phyloP scores from a whole-genome alignment of 2,797 vertebrate genomes.

The Alauda arvensis region DNA sequence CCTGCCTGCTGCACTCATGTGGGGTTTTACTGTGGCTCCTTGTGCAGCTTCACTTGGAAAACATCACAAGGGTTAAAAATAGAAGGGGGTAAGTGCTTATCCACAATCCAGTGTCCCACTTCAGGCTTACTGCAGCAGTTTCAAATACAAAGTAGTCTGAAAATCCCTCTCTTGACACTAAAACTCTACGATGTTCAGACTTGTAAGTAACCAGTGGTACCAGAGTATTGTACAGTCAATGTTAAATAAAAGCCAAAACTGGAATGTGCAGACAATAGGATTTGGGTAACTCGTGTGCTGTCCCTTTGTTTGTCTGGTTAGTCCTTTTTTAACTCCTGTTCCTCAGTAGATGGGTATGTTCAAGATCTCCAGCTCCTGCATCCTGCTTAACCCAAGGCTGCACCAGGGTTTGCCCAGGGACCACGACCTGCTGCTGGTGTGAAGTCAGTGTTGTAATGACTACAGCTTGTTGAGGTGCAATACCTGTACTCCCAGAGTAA shows the following conservation, averaged over 20 bases:
- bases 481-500: constrained; percentile 61
- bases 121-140: constrained; percentile 16
- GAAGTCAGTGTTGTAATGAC: constrained; percentile 36
- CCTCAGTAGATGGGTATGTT: constrained; percentile 61
- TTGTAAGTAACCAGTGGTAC: constrained; percentile 67
- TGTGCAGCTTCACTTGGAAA: not conserved
- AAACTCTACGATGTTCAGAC: constrained; percentile 55
- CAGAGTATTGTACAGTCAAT: constrained; percentile 75
- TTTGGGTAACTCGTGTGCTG: constrained; percentile 69
- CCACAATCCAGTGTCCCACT: not conserved
- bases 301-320: constrained; percentile 69
- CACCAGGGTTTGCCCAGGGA: constrained; percentile 74
- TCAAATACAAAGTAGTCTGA: constrained; percentile 62
- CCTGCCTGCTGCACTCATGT: not conserved
- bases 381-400: constrained; percentile 62
- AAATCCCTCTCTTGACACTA: constrained; percentile 73
- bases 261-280: constrained; percentile 76
- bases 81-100: not conserved
- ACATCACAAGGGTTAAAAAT: not conserved
- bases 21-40: not conserved
- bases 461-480: constrained; percentile 66
- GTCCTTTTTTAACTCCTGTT: constrained; percentile 57
- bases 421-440: constrained; percentile 71
- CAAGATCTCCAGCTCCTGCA: constrained; percentile 51
- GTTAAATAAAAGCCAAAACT: constrained; percentile 79